phyloP scores from a whole-genome alignment of 1,140 invertebrate genomes.

The Drosophila nikananu region DNA sequence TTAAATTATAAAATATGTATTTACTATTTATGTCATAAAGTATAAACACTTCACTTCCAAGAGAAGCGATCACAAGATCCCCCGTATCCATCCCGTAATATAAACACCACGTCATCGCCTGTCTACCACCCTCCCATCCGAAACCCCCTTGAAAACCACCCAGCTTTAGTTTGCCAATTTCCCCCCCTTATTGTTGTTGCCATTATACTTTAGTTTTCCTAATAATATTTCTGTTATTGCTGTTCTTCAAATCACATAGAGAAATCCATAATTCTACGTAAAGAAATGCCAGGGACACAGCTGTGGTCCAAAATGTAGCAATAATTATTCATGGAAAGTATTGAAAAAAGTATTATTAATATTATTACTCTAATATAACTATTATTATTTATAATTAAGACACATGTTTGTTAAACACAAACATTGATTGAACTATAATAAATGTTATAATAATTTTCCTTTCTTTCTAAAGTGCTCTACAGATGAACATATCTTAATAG shows the following conservation, averaged over 20 bases:
- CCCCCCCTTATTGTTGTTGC: constrained; percentile 13
- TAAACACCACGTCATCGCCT: constrained; percentile 46
- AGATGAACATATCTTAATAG: too few relatives aligned
- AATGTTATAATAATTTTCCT: too few relatives aligned
- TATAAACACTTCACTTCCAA: constrained; percentile 34
- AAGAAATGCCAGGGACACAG: constrained; percentile 4
- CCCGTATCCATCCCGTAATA: constrained; percentile 11
- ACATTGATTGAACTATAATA: too few relatives aligned
- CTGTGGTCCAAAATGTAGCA: neutral
- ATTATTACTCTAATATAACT: too few relatives aligned
- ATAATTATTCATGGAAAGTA: neutral
- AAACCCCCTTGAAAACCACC: neutral
- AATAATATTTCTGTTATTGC: constrained; percentile 17
- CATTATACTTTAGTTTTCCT: constrained; percentile 29
- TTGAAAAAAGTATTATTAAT: too few relatives aligned
- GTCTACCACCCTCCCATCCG: neutral
- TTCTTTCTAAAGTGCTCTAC: too few relatives aligned
- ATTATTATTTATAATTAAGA: too few relatives aligned
- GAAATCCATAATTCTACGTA: constrained; percentile 23
- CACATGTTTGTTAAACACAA: too few relatives aligned
- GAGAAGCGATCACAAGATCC: constrained; percentile 44
- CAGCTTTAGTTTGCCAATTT: constrained; percentile 21
- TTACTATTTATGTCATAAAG: neutral
- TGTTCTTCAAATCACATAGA: constrained; percentile 37
- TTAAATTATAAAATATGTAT: neutral